Conservation (phyloP, 2,113 vertebrate species). For the Onychostruthus taczanowskii region DNA sequence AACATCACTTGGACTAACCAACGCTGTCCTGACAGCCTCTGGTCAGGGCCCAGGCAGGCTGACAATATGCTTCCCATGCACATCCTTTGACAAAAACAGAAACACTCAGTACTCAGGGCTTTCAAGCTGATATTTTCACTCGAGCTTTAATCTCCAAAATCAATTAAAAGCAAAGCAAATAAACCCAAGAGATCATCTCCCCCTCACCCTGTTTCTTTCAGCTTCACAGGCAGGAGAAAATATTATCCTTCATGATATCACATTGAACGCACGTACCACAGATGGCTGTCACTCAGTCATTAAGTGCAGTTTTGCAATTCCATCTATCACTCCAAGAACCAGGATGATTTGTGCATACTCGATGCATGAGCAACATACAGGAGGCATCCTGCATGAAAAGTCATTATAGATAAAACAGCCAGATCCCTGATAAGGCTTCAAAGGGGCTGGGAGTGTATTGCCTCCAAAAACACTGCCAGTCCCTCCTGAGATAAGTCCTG, state of each 20-base stretch:
- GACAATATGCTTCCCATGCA: background rate
- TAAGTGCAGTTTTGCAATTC: background rate
- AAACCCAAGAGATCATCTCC: constrained; percentile 27
- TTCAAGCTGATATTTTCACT: constrained; percentile 29
- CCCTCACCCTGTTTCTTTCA: background rate
- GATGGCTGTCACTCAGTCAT: constrained; percentile 30
- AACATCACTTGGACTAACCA: background rate
- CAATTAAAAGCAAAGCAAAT: constrained; percentile 62
- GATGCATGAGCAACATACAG: background rate
- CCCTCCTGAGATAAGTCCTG: background rate
- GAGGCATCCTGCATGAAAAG: constrained; percentile 29
- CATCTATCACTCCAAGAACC: background rate
- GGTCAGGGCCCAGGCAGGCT: background rate
- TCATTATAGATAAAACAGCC: constrained; percentile 42
- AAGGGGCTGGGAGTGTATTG: background rate
- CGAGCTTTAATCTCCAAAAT: constrained; percentile 63
- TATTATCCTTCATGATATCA: constrained; percentile 31
- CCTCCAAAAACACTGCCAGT: constrained; percentile 33
- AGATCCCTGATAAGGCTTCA: background rate
- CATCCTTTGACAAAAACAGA: background rate
- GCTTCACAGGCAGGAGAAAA: constrained; percentile 13
- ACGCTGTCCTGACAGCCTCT: background rate
- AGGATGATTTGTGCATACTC: background rate
- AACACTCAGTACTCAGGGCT: background rate
- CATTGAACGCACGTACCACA: constrained; percentile 12